Evolutionary conservation across 1,140 invertebrate species (phyloP), one percentile per base, ranked within the genome.

Genomic region (Drosophila leontia): DNA sequence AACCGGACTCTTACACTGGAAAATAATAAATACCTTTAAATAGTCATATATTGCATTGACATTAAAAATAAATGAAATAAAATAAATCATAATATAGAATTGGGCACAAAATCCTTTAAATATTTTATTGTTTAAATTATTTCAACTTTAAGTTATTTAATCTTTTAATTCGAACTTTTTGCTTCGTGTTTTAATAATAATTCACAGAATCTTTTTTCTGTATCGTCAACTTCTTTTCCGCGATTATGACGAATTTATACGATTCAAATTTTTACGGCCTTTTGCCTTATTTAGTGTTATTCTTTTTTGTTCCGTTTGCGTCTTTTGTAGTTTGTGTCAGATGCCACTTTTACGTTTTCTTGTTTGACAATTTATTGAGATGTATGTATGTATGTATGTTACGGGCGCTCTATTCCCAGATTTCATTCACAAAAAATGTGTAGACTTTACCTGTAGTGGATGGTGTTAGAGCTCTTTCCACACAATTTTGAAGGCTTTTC

Each of bases 1-100:
- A 55, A 37, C 34, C 34, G 51, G 51, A 55, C 53, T 39, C 19
- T 9, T 55, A 55, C 53, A 55, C 53, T 55, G 19, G 8, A 39
- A 55, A 39, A 45, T 2, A 45, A 32, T 29, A 29, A 6, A 29
- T 29, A 6, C 26, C 5, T 29, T 29, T 29, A 5, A 29, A 29
- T 29, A 29, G 32, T 34, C 32, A 34, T 9, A 34, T 34, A 7
- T 34, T 34, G 32, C 32, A 7, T 9, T 34, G 32, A 34, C 32
- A 8, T 34, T 34, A 7, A 34, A 34, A 34, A 34, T 34, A 34
- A 34, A 34, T 3, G 7, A 2, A 34, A 34, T 8, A 8, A 34
- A 34, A 34, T 9, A 34, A 34, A 9, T 34, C 32, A 2, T 34
- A 34, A 34, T 2, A 8, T 34, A 8, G 32, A 34, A 34, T 7